These are phyloP conservation scores for Dryoscopus gambensis DNA, from an alignment of 2,113 vertebrate species.

Conservation along the genomic window DNA sequence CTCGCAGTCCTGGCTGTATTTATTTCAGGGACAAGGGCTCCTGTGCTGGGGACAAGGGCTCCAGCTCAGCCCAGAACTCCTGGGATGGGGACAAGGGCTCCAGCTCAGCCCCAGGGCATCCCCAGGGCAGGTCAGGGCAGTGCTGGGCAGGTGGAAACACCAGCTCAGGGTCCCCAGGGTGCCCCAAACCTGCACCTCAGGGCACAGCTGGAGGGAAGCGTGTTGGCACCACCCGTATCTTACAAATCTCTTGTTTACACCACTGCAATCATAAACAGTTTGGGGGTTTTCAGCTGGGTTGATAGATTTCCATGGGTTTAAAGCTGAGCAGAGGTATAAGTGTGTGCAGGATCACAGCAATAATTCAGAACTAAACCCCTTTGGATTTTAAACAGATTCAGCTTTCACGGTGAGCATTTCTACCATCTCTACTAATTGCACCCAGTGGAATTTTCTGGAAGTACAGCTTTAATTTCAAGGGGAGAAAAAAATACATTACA, in stretches of 20 bases:
- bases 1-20: too few relatives aligned
- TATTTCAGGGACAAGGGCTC: accelerated
- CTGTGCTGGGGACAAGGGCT: not conserved
- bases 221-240: accelerated
- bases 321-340: not conserved
- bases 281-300: not conserved
- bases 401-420: not conserved
- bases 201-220: not conserved
- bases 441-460: constrained; percentile 19
- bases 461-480: not conserved
- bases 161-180: not conserved
- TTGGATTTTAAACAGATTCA: not conserved
- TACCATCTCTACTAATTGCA: not conserved
- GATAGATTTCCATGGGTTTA: not conserved
- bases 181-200: accelerated
- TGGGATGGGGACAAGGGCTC: not conserved
- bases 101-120: not conserved
- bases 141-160: not conserved
- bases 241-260: not conserved
- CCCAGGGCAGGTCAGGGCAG: not conserved
- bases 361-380: not conserved
- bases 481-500: not conserved
- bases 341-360: not conserved
- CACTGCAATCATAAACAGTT: not conserved
- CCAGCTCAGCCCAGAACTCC: not conserved